These are phyloP conservation scores for Bubo bubo DNA, from an alignment of 2,113 vertebrate species.

Conservation along the genomic window DNA sequence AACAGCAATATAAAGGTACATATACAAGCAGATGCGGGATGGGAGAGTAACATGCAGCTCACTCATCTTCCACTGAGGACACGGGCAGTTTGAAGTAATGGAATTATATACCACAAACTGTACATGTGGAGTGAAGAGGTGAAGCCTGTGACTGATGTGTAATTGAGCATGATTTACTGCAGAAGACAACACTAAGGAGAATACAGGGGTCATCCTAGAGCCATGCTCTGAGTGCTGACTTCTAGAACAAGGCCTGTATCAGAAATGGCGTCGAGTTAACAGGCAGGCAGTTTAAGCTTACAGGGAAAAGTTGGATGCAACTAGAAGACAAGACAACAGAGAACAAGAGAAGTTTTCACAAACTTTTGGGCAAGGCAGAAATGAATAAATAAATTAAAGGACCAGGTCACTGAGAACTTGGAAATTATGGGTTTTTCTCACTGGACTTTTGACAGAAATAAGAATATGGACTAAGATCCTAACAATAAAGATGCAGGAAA, in stretches of 20 bases:
- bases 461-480: not conserved
- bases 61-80: not conserved
- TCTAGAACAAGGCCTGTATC: not conserved
- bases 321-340: not conserved
- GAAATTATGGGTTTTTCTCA: not conserved
- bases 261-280: not conserved
- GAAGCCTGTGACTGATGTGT: not conserved
- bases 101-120: not conserved
- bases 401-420: not conserved
- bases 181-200: not conserved
- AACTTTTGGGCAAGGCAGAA: not conserved
- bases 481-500: not conserved
- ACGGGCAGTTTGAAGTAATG: not conserved
- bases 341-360: not conserved
- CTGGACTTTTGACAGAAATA: not conserved
- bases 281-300: not conserved
- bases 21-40: not conserved
- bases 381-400: not conserved
- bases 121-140: not conserved
- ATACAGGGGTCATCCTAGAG: not conserved
- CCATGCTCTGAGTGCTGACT: not conserved
- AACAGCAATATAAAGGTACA: not conserved
- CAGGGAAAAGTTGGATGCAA: not conserved
- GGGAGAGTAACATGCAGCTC: not conserved
- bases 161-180: not conserved